phyloP scores from a whole-genome alignment of 2,888 invertebrate genomes.

The Hirtodrosophila trivittata region DNA sequence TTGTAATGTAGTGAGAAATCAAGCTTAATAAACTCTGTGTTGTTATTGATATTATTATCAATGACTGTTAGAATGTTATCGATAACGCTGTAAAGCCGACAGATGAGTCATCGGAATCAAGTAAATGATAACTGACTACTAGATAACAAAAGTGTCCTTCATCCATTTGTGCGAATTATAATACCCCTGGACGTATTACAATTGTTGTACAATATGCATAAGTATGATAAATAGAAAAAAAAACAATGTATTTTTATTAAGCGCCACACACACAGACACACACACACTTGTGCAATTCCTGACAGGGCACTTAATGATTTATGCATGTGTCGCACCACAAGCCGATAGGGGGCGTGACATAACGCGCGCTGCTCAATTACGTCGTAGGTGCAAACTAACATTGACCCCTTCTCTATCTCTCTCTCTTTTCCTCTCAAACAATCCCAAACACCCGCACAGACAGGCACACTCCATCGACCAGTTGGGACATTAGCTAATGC shows the following conservation, averaged over 20 bases:
- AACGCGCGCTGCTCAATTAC: constrained; percentile 36
- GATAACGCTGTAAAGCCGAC: too few relatives aligned
- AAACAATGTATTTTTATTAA: constrained; percentile 59
- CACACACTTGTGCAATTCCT: constrained; percentile 7
- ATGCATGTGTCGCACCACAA: constrained; percentile 23
- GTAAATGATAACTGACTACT: too few relatives aligned
- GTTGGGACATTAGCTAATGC: constrained; percentile 26
- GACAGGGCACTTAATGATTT: constrained; percentile 57
- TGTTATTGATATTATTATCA: too few relatives aligned
- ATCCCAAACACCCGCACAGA: background rate
- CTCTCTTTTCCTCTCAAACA: background rate
- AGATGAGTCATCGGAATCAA: too few relatives aligned
- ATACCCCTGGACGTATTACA: too few relatives aligned
- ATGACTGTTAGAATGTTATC: too few relatives aligned
- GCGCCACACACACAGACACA: constrained; percentile 30
- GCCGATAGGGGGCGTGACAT: constrained; percentile 30
- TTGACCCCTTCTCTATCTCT: constrained; percentile 5
- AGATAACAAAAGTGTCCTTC: too few relatives aligned
- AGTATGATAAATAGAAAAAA: constrained; percentile 26
- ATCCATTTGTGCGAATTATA: too few relatives aligned
- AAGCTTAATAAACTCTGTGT: too few relatives aligned
- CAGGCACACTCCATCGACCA: background rate
- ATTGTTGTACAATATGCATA: constrained; percentile 1
- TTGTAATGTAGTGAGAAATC: too few relatives aligned
- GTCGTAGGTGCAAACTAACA: constrained; percentile 63